Evolutionary conservation across 2,797 vertebrate species (phyloP).

Genomic region (Discoglossus pictus): DNA sequence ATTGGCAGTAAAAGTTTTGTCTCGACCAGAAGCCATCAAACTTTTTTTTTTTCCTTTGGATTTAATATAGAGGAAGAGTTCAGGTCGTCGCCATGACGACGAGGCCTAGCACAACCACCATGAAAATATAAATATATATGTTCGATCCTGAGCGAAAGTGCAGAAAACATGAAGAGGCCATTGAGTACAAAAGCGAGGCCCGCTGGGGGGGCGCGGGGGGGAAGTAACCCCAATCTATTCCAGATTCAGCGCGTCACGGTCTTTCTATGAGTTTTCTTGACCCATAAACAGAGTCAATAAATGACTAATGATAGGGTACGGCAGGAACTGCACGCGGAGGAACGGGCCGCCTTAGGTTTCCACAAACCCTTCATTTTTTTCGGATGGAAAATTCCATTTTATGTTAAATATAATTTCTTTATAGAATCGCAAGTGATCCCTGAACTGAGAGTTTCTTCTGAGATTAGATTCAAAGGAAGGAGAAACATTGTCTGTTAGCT

Average conservation of each 20-base stretch:
- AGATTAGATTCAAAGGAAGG: no score
- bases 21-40: no score
- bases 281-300: constrained; percentile 32
- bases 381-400: no score
- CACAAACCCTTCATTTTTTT: no score
- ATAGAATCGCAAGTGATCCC: no score
- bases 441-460: no score
- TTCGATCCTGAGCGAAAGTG: background rate
- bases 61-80: constrained; percentile 15
- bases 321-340: background rate
- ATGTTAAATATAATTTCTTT: no score
- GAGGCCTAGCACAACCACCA: constrained; percentile 1
- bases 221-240: background rate
- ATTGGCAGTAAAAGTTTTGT: no score
- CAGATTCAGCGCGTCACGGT: background rate
- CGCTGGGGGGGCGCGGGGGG: background rate
- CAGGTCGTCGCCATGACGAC: constrained; percentile 1
- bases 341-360: no score
- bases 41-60: constrained; percentile 3
- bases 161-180: background rate
- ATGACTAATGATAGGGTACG: constrained; percentile 16
- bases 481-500: no score
- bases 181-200: background rate
- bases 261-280: constrained; percentile 17
- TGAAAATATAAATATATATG: constrained; percentile 3